Conservation (phyloP, 2,797 vertebrate species). For the Malurus leucopterus region DNA sequence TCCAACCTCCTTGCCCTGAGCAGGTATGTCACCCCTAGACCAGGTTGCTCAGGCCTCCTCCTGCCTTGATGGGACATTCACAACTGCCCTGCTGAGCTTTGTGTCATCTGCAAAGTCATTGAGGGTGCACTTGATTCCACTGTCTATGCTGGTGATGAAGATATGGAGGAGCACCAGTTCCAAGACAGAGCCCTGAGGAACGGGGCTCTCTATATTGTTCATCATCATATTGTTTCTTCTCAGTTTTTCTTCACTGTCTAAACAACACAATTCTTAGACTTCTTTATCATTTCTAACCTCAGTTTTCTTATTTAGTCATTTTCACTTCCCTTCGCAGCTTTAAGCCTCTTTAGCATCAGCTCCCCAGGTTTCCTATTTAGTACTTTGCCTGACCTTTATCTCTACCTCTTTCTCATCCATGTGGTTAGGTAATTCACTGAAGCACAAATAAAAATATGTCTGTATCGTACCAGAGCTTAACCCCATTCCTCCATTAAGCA, state of each 20-base stretch:
- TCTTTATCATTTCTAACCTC: not conserved
- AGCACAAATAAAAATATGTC: conserved; percentile 11
- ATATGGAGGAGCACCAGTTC: not conserved
- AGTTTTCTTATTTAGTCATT: not conserved
- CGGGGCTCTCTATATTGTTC: not conserved
- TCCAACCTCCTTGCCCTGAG: not conserved
- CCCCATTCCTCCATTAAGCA: not conserved
- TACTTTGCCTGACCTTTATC: not conserved
- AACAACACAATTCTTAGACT: not conserved
- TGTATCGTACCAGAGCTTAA: not conserved
- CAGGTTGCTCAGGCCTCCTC: not conserved
- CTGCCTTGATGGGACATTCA: not conserved
- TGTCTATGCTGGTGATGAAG: fast-evolving
- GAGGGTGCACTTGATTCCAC: not conserved
- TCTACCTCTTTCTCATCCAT: not conserved
- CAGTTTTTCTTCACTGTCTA: not conserved
- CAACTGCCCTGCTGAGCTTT: fast-evolving
- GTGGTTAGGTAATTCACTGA: not conserved
- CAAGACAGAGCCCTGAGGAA: not conserved
- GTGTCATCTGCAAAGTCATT: fast-evolving
- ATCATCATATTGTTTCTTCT: not conserved
- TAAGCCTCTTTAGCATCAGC: not conserved
- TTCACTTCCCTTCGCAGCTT: not conserved
- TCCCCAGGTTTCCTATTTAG: not conserved
- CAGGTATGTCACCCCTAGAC: not conserved